Base-by-base conservation (phyloP, 2,888 invertebrate species). In the Loripinus fragilis region DNA sequence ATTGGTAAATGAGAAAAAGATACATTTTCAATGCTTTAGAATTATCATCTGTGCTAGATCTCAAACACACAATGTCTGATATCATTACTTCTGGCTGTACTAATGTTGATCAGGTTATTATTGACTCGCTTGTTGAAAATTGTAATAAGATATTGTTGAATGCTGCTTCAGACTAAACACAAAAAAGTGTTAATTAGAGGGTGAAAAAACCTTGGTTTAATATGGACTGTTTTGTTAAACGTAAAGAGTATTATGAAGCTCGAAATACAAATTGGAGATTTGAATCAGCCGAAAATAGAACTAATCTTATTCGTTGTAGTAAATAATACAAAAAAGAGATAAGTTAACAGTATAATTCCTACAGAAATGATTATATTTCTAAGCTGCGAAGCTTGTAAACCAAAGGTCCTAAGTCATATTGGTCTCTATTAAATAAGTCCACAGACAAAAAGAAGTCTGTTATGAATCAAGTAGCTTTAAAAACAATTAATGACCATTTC, bases 161-260 rank as follows among this genome's bases (percentile, higher is more conserved):
- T 60, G 60, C 60, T 60, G 60, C 60, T 12, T 60, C 60, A 5
- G 12, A 60, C 1, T 60, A 60, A 33, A 33, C 30, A 60, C 8
- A 33, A 17, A 33, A 17, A 60, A 33, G 2, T 20, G 23, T 2
- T 60, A 20, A 1, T 60, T 33, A 60, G 33, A 60, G 33, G 33
- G 60, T 60, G 30, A 60, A 60, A 7, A 60, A 60, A 60, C 60
- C 60, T 60, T 60, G 60, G 60, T 60, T 60, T 33, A 60, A 60
- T 23, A 60, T 30, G 17, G 60, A 60, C 17, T 60, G 33, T 60
- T 60, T 60, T 30, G 25, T 60, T 60, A 60, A 60, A 23, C 60
- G 60, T 33, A 60, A 60, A 60, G 60, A 60, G 33, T 60, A 60
- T 5, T 60, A 33, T 60, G 33, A 60, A 20, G 60, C 30, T 60